Evolutionary conservation across 2,888 invertebrate species (phyloP), one percentile per base, ranked within the genome.

Genomic region (Drosophila pullipes): DNA sequence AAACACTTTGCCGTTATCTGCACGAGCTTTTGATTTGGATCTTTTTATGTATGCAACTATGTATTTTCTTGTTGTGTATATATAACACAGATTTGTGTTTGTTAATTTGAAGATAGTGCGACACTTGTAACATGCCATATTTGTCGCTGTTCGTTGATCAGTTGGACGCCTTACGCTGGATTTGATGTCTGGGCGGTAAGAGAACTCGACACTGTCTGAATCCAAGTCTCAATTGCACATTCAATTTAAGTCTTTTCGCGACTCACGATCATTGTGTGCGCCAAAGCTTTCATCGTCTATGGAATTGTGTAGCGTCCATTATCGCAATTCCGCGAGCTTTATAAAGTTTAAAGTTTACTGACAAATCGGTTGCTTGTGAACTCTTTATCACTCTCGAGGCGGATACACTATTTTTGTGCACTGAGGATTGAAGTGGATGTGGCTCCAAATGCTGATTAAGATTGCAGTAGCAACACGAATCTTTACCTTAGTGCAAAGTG

Each of bases 191-290:
- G 80, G 76, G 71, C 83, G 76, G 66, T 66, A 66, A 71, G 75
- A 90, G 82, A 85, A 89, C 84, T 78, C 81, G 82, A 71, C 82
- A 90, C 90, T 79, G 80, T 91, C 85, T 91, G 91, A 90, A 79
- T 84, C 78, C 68, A 83, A 79, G 76, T 74, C 75, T 61, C 78
- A 72, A 72, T 76, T 75, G 71, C 69, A 58, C 80, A 81, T 80
- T 81, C 79, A 91, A 90, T 91, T 90, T 91, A 91, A 91, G 83
- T 85, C 82, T 74, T 85, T 82, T 71, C 69, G 77, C 61, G 52
- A 67, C 64, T 63, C 65, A 65, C 88, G 86, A 85, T 87, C 83
- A 71, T 44, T 22, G 25, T 47, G 47, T 28, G 39, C 30, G 64
- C 37, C 58, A 65, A 85, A 85, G 86, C 83, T 85, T 50, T 58